Base-by-base conservation (phyloP, 2,888 invertebrate genomes). In the Rhynchonema sp. region DNA sequence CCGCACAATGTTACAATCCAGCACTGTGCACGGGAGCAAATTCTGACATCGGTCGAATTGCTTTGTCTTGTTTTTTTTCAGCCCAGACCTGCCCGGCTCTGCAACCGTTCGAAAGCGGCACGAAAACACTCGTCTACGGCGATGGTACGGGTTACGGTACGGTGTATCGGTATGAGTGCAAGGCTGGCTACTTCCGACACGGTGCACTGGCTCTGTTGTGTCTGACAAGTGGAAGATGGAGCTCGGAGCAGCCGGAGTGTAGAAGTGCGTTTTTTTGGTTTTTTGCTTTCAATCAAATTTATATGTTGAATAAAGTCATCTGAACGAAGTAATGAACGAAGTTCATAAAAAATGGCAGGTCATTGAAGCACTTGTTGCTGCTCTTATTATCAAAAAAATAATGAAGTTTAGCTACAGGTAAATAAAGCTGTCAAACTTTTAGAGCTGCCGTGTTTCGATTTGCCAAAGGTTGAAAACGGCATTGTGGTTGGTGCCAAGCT, bases 211-310 rank as follows among this genome's bases (percentile, higher is more conserved):
- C 82, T 87, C 77, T 92, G 26, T 79, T 86, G 56, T 96, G 96
- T 74, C 84, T 86, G 2, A 85, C 87, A 9, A 84, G 83, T 72
- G 92, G 94, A 57, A 81, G 80, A 53, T 96, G 94, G 96, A 90
- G 90, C 71, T 87, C 88, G 66, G 83, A 86, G 6, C 83, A 85
- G 57, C 94, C 94, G 6, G 84, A 85, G 74, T 96, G 94, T 76
- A 84, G 86, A 80, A 87, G 90, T 90, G 80, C 82, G 83, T 79
- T 62, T 61, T n/a, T n/a, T n/a, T n/a, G n/a, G n/a, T n/a, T n/a
- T n/a, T n/a, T 61, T 26, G 25, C 28, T 54, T 25, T 22, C 13
- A 22, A 61, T 25, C 25, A 25, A 26, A 26, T 25, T 26, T 28
- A 30, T 46, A 23, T n/a, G 23, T 29, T 25, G 49, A 20, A 22